Conservation (phyloP, 2,888 invertebrate genomes). For the Zaprionus lineosus region DNA sequence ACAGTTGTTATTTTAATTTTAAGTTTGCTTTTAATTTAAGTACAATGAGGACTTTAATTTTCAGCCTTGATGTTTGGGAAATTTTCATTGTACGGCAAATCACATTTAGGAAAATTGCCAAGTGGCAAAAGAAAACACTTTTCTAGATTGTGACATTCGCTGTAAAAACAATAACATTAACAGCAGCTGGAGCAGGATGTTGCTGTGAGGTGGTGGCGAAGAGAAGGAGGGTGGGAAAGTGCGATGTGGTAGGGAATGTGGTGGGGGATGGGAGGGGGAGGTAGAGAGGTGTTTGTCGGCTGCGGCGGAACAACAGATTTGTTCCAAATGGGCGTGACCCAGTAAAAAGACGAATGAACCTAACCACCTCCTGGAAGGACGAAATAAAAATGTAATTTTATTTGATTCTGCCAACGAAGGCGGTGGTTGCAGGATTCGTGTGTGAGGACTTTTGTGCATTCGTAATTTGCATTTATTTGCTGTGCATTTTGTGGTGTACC, state of each 20-base stretch:
- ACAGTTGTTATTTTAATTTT: too few species aligned
- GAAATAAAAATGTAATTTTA: slow-evolving; percentile 57
- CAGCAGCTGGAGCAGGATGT: slow-evolving; percentile 1
- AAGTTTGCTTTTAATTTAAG: too few species aligned
- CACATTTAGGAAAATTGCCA: slow-evolving; percentile 14
- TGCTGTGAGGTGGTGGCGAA: too few species aligned
- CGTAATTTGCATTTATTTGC: slow-evolving; percentile 47
- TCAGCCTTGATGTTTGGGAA: too few species aligned
- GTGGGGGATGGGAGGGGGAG: too few species aligned
- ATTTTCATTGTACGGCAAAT: too few species aligned
- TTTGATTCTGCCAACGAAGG: slow-evolving; percentile 30
- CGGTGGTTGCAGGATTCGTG: slow-evolving; percentile 15
- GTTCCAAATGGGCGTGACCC: slow-evolving; percentile 10
- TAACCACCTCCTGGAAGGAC: too few species aligned
- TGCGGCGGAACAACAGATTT: too few species aligned
- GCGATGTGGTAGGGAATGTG: too few species aligned
- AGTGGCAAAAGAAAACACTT: slow-evolving; percentile 25
- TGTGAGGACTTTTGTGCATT: slow-evolving; percentile 17
- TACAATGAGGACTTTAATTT: too few species aligned
- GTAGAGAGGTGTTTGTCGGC: too few species aligned
- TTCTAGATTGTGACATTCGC: slow-evolving; percentile 17
- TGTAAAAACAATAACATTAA: background rate
- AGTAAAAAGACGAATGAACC: slow-evolving; percentile 5
- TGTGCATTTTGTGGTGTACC: slow-evolving; percentile 37
- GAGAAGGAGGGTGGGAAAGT: too few species aligned